Conservation (phyloP, 2,888 invertebrate species). For the Gisinianus flammeolus region DNA sequence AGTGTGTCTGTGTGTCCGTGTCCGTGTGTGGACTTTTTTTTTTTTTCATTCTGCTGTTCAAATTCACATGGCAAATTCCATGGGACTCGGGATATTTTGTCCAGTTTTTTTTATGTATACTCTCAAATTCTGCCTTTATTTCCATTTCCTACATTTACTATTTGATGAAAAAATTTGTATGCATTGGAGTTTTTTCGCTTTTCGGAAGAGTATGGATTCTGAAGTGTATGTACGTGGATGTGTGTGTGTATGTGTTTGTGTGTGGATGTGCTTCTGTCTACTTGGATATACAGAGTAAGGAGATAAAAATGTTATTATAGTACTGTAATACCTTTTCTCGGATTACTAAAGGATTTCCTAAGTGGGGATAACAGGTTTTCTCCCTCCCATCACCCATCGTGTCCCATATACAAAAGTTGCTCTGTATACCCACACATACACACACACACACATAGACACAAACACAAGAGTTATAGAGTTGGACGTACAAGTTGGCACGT, state of each 20-base stretch:
- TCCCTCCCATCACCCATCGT: background rate
- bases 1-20: no score
- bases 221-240: background rate
- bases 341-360: slow-evolving; percentile 9
- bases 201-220: no score
- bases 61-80: no score
- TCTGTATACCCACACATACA: background rate
- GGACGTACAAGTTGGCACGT: no score
- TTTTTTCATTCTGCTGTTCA: no score
- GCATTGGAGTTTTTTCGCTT: no score
- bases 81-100: no score
- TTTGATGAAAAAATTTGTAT: slow-evolving; percentile 8
- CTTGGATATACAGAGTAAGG: background rate
- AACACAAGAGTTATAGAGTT: no score
- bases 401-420: background rate
- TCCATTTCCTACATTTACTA: background rate
- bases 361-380: background rate
- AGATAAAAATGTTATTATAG: slow-evolving; percentile 7
- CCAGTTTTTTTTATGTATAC: background rate
- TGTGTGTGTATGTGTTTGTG: background rate
- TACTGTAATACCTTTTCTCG: slow-evolving; percentile 6
- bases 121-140: background rate
- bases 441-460: background rate
- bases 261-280: background rate
- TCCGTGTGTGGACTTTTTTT: no score